Evolutionary conservation across 2,113 vertebrate species (phyloP).

Genomic region (Salvelinus alpinus): DNA sequence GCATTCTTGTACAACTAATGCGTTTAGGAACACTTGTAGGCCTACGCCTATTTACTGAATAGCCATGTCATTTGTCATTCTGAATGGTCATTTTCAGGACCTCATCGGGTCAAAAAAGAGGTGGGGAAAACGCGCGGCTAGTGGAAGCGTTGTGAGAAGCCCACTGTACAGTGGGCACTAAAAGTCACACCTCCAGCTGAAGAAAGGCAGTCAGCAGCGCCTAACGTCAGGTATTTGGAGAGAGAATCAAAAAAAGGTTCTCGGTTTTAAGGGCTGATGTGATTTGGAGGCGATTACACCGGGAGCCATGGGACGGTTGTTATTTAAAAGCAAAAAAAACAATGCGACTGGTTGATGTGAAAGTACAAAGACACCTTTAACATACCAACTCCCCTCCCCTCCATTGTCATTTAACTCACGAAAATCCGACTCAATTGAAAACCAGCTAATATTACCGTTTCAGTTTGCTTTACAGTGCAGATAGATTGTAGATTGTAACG

Average conservation of each 20-base stretch:
- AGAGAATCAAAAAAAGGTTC: slow-evolving; percentile 53
- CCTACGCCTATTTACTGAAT: neutral
- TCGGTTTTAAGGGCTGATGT: slow-evolving; percentile 71
- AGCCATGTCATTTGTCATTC: too few relatives aligned
- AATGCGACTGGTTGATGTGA: slow-evolving; percentile 70
- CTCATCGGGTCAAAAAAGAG: neutral
- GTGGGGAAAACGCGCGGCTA: neutral
- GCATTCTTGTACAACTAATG: too few relatives aligned
- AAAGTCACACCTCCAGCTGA: slow-evolving; percentile 65
- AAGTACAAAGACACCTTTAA: slow-evolving; percentile 57
- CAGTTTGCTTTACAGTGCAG: neutral
- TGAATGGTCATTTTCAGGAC: neutral
- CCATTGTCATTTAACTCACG: slow-evolving; percentile 52
- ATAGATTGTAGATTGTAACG: neutral
- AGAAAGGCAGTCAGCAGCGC: slow-evolving; percentile 67
- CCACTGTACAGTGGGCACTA: slow-evolving; percentile 55
- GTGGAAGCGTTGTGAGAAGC: neutral
- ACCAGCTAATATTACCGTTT: slow-evolving; percentile 15
- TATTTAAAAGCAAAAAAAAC: slow-evolving; percentile 47
- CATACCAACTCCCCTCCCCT: slow-evolving; percentile 51
- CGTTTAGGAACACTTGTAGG: too few relatives aligned
- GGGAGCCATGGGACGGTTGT: slow-evolving; percentile 24
- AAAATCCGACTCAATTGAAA: slow-evolving; percentile 11
- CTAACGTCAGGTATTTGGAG: slow-evolving; percentile 59
- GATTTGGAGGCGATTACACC: slow-evolving; percentile 72